Percentiles rank a stretch among this genome's conserved stretches.
Conservation (phyloP, 2,113 vertebrate species). For the Calonectris borealis region DNA sequence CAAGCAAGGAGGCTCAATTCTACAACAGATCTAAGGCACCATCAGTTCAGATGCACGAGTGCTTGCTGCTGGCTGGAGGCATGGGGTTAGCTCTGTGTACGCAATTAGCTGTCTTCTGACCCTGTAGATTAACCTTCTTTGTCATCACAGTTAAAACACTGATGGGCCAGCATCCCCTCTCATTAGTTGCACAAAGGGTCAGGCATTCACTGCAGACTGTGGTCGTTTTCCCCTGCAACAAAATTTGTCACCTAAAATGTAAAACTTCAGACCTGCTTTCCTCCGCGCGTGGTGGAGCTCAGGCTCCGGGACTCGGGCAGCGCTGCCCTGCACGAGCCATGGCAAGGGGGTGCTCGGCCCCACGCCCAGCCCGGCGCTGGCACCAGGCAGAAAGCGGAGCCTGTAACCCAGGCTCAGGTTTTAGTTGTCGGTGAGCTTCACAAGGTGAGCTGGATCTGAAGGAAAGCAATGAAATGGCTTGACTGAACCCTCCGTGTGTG, state of each 20-base stretch:
- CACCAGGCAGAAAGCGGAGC: fast-evolving
- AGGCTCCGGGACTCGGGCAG: neutral
- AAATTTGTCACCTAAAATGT: neutral
- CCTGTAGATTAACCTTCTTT: neutral
- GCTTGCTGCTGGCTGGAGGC: neutral
- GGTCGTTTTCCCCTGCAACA: neutral
- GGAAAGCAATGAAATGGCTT: neutral
- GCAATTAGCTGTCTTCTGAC: too few species aligned
- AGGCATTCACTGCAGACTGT: neutral
- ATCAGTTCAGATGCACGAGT: fast-evolving
- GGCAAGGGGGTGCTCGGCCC: neutral
- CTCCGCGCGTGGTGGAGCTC: fast-evolving
- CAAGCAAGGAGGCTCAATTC: fast-evolving
- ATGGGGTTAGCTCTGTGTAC: fast-evolving
- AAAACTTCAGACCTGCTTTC: neutral
- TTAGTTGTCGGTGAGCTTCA: neutral
- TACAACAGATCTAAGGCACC: too few species aligned
- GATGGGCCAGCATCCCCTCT: neutral
- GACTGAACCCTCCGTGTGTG: too few species aligned
- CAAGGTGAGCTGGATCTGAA: neutral
- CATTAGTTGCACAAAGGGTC: too few species aligned
- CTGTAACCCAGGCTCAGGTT: neutral
- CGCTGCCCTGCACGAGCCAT: neutral
- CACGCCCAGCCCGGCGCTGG: neutral
- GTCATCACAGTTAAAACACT: neutral